Base-by-base conservation (phyloP, 2,888 invertebrate species). In the Blastobasis lacticolella region DNA sequence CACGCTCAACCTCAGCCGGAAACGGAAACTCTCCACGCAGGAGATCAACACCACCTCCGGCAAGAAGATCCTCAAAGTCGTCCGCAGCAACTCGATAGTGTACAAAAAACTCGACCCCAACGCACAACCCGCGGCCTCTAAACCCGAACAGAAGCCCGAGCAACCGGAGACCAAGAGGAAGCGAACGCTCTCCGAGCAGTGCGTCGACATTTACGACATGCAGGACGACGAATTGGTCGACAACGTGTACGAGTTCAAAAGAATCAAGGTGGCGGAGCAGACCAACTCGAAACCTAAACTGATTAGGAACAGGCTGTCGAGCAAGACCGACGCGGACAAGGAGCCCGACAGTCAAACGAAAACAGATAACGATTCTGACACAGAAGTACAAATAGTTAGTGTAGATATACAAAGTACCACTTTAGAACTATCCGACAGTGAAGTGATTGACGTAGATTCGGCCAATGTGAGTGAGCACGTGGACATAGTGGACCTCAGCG, bases 41-140 rank as follows among this genome's bases (percentile, higher is more conserved):
- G 86, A 87, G 56, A 76, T 82, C 0, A 66, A 84, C 5, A 81
- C 85, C 0, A 78, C 85, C 0, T 71, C 81, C 0, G 85, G 86
- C 4, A 83, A 85, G 56, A 88, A 88, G 66, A 81, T 88, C 37
- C 77, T 88, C 7, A 88, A 88, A 73, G 75, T 88, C 5, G 85
- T 88, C 9, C 66, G 87, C 49, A 88, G 79, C 58, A 88, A 87
- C 53, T 87, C 87, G 2, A 74, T 88, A 51, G 83, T 88, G 37
- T 88, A 88, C 52, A 87, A 81, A 58, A 83, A 87, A 57, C 56
- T 87, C 1, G 83, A 84, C 45, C 64, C 69, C 2, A 72, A 64
- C 42, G 61, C 69, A 0, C 66, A 75, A 0, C 57, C 70, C 0
- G 63, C 62, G 0, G 51, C 71, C 0, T 63, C 52, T 47, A 72